Evolutionary conservation across 2,113 vertebrate genomes (phyloP).

Genomic region (Mobula hypostoma): DNA sequence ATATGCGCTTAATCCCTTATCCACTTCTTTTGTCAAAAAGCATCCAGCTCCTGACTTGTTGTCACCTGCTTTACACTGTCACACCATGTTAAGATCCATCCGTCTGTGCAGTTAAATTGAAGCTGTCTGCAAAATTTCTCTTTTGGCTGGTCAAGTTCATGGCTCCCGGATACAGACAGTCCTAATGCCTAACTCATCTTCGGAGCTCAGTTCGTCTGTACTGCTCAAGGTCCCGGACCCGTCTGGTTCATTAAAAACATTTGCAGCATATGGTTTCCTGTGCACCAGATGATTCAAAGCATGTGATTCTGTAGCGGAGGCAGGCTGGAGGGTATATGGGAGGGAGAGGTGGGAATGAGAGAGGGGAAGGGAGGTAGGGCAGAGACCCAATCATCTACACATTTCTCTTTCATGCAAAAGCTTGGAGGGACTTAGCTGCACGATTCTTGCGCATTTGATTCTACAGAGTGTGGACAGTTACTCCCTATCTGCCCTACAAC

Average conservation of each 20-base stretch:
- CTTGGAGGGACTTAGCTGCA: background rate
- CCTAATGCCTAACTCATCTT: background rate
- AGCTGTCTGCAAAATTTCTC: background rate
- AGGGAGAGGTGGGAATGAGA: background rate
- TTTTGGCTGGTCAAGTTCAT: background rate
- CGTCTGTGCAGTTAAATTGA: background rate
- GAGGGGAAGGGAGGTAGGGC: background rate
- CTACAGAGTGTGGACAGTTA: background rate
- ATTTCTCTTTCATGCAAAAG: background rate
- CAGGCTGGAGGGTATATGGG: background rate
- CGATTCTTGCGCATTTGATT: background rate
- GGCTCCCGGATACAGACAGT: background rate
- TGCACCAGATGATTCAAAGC: background rate
- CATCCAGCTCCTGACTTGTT: background rate
- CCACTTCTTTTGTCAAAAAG: background rate
- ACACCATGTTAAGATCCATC: background rate
- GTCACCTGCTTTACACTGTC: background rate
- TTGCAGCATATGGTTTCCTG: background rate
- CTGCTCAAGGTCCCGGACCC: background rate
- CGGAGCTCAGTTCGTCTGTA: background rate
- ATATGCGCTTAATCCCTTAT: background rate
- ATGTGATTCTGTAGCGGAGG: background rate
- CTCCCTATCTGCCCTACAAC: background rate
- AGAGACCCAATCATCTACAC: background rate
- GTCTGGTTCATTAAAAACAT: background rate